Base-by-base conservation (phyloP, 1,140 invertebrate genomes). In the Dryas iulia region DNA sequence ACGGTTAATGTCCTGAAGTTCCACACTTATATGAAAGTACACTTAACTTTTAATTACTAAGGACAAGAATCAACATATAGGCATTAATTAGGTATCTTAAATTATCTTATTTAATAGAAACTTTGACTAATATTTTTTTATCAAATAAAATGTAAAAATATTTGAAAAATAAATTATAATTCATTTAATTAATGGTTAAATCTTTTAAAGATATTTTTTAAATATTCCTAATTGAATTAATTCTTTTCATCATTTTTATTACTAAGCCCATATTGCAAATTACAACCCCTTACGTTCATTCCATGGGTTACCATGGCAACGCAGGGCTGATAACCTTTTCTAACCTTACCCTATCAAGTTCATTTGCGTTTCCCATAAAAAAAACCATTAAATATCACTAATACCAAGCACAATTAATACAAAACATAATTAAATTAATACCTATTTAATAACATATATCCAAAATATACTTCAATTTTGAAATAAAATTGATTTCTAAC, bases 311-410 rank as follows among this genome's bases (percentile, higher is more conserved):
- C 35, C 35, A 47, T 47, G 35, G 6, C 35, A 21, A 26, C 53
- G 53, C 53, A 21, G 23, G 53, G 53, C 24, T 54, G 53, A 25
- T 54, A 25, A 8, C 53, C 53, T 54, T 54, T 54, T 24, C 53
- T 47, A 47, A 47, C 35, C 14, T 47, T 7, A 47, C 35, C 35
- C 35, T 21, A 47, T 21, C 7, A 47, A 14, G n/a, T 47, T 47
- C 1, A 35, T 4, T n/a, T 1, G 33, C n/a, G 12, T n/a, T 3
- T 35, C 33, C n/a, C n/a, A 6, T 35, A n/a, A 35, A 35, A 14
- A 35, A 35, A 7, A 0, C n/a, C 7, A 14, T 10, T 18, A 6
- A 47, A 47, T 39, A 47, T 47, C 0, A 18, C 1, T 18, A 6
- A 39, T n/a, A 18, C n/a, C 8, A 21, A 1, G 33, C 14, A 14